A percentile compares a stretch with the other conserved stretches of the same genome.
Conservation (phyloP, 2,888 invertebrate species). For the Sepiola atlantica region DNA sequence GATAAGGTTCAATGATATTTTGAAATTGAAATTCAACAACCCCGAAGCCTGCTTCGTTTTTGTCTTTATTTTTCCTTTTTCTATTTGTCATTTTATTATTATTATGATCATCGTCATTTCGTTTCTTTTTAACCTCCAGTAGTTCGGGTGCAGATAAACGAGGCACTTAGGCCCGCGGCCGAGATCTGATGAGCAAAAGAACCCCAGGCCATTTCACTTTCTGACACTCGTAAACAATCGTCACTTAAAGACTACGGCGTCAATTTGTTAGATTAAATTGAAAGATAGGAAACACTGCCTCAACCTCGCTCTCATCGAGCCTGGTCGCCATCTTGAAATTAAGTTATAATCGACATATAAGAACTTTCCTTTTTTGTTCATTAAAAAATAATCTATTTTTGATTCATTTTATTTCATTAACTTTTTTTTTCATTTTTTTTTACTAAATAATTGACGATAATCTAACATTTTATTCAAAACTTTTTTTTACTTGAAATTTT, state of each 20-base stretch:
- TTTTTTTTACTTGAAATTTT: not conserved
- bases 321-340: not conserved
- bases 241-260: slow-evolving; percentile 32
- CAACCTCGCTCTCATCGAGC: not conserved
- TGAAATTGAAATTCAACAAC: slow-evolving; percentile 22
- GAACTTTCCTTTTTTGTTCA: not conserved
- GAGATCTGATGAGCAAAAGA: slow-evolving; percentile 32
- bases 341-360: not conserved
- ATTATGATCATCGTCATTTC: not conserved
- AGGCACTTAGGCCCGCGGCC: not conserved
- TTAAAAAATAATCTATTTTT: not conserved
- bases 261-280: slow-evolving; percentile 10
- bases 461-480: not conserved
- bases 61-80: not conserved
- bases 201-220: slow-evolving; percentile 11
- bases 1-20: not conserved
- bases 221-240: slow-evolving; percentile 32
- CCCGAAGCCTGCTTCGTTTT: not conserved
- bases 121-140: not conserved
- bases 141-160: not conserved
- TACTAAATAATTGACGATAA: slow-evolving; percentile 3
- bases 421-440: not conserved
- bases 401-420: not conserved
- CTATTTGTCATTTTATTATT: not conserved
- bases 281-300: slow-evolving; percentile 9